These are phyloP conservation scores for Alouatta palliata DNA, from an alignment of 2,113 vertebrate genomes.

Conservation along the genomic window DNA sequence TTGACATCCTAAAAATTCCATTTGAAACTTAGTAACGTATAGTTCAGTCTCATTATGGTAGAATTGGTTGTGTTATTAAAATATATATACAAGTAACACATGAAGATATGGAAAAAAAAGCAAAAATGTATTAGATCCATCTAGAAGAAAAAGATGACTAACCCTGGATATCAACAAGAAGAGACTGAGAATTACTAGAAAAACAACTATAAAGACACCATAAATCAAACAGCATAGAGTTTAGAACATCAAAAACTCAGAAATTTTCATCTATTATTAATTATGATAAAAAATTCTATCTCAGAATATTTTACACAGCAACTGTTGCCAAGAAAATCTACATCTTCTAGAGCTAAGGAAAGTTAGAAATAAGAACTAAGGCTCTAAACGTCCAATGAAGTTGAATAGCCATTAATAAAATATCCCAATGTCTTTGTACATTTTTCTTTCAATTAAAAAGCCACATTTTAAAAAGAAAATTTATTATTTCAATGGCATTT, in stretches of 20 bases:
- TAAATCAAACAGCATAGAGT: conserved; percentile 90
- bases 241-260: conserved; percentile 89
- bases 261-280: conserved; percentile 92
- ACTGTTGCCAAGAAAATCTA: conserved; percentile 86
- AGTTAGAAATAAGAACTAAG: conserved; percentile 82
- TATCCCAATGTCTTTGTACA: conserved; percentile 74
- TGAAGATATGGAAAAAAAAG: conserved; percentile 61
- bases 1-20: background rate
- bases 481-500: conserved; percentile 81
- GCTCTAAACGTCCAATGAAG: conserved; percentile 76
- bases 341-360: conserved; percentile 83
- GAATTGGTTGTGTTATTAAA: conserved; percentile 76
- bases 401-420: conserved; percentile 79
- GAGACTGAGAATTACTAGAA: conserved; percentile 83
- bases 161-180: conserved; percentile 81
- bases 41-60: conserved; percentile 74
- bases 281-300: conserved; percentile 91
- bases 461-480: conserved; percentile 75
- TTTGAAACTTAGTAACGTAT: conserved; percentile 14
- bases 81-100: conserved; percentile 72
- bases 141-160: conserved; percentile 78
- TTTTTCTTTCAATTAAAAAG: conserved; percentile 83
- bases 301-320: conserved; percentile 89
- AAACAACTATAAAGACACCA: conserved; percentile 88
- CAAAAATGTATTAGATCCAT: conserved; percentile 68